Evolutionary conservation across 2,888 invertebrate species (phyloP).

Genomic region (Masnerella sp.): DNA sequence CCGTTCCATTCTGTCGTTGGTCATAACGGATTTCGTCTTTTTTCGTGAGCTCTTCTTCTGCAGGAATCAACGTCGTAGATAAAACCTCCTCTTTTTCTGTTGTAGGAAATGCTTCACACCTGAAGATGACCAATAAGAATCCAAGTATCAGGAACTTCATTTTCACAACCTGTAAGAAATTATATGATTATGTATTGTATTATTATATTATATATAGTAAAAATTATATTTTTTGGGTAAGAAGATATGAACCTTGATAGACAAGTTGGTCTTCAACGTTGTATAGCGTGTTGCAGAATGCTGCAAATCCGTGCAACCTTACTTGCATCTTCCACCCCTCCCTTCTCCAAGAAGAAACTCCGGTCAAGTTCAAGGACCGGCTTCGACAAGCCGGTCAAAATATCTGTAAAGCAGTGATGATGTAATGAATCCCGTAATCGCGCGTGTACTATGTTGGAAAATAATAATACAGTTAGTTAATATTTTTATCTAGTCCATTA

Average conservation of each 20-base stretch:
- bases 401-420: not conserved
- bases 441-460: not conserved
- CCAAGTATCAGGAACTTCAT: constrained; percentile 18
- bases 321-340: constrained; percentile 14
- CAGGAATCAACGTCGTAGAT: not conserved
- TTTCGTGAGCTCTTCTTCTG: not conserved
- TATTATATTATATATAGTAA: not conserved
- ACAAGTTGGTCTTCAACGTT: constrained; percentile 20
- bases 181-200: not conserved
- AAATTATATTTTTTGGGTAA: not conserved
- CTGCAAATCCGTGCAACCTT: constrained; percentile 17
- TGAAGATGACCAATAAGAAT: constrained; percentile 12
- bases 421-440: not conserved
- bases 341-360: constrained; percentile 15
- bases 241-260: constrained; percentile 3
- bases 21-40: constrained; percentile 77
- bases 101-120: constrained; percentile 20
- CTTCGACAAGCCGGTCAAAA: constrained; percentile 2
- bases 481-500: too few relatives aligned
- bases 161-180: not conserved
- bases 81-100: constrained; percentile 5
- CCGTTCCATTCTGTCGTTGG: constrained; percentile 88
- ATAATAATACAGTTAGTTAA: not conserved
- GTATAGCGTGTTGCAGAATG: constrained; percentile 26
- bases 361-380: constrained; percentile 46